Percentiles rank a stretch among this genome's conserved stretches.
Conservation (phyloP, 2,797 vertebrate genomes). For the Phoeniculus purpureus region DNA sequence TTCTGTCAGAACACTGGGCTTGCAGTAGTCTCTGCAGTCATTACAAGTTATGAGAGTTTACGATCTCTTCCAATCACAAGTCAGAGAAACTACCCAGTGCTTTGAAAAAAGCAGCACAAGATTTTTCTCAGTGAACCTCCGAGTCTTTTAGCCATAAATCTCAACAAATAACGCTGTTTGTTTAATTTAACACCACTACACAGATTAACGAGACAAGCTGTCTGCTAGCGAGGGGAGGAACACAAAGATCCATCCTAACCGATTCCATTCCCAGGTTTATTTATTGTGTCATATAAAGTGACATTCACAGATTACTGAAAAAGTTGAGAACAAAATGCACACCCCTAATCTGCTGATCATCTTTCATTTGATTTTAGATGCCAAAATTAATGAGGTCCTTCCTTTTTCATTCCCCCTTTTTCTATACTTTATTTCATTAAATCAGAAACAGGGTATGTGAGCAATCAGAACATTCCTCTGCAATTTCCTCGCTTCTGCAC, state of each 20-base stretch:
- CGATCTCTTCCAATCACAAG: conserved; percentile 17
- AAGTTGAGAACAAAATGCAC: conserved; percentile 63
- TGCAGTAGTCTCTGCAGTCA: neutral
- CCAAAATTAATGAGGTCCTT: conserved; percentile 69
- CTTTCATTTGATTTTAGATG: conserved; percentile 70
- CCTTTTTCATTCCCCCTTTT: conserved; percentile 48
- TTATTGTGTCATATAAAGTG: conserved; percentile 68
- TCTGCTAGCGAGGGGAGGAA: conserved; percentile 54
- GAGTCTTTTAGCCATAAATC: conserved; percentile 54
- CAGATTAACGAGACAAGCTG: conserved; percentile 71
- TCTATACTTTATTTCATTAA: conserved; percentile 33
- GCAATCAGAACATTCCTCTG: conserved; percentile 17
- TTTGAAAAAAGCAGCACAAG: conserved; percentile 27
- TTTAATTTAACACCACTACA: conserved; percentile 59
- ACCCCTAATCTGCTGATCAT: conserved; percentile 69
- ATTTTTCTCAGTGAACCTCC: conserved; percentile 25
- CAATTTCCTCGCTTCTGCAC: neutral
- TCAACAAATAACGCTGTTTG: conserved; percentile 56
- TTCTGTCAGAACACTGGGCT: conserved; percentile 19
- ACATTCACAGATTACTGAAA: conserved; percentile 72
- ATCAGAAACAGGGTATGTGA: conserved; percentile 12
- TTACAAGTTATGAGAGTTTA: conserved; percentile 17
- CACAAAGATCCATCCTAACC: conserved; percentile 62
- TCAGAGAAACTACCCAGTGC: conserved; percentile 4
- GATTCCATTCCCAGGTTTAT: conserved; percentile 65